Base-by-base conservation (phyloP, 2,113 vertebrate species). In the Corydoras sp. region DNA sequence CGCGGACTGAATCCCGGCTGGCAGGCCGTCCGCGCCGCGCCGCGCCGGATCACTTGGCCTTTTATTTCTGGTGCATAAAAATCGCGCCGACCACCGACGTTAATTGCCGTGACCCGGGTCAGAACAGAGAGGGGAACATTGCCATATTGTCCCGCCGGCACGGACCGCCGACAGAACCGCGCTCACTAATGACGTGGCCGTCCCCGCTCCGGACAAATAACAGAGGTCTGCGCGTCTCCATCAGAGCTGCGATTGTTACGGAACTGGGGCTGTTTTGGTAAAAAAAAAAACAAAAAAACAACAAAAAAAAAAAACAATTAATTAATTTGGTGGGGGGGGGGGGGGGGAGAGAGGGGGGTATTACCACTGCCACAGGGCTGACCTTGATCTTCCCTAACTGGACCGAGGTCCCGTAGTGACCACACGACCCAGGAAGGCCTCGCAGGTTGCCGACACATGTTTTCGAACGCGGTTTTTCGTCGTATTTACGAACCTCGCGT, bases 371-470 rank as follows among this genome's bases (percentile, higher is more conserved):
- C 85, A 84, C 79, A 82, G 82, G 84, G 77, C 85, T 79, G 85
- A 90, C 88, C 89, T 89, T 91, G 88, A 91, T 88, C 90, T 91
- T 89, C 88, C 87, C 90, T 90, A 89, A 90, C 88, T 89, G 88
- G 86, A 85, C 88, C 84, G 82, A 89, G 86, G 85, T 90, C 84
- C 85, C 81, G 83, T 59, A 86, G 85, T 89, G 85, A 88, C 88
- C 87, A 89, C 85, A 85, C 88, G 88, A 89, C 89, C 86, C 86
- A 86, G 85, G 86, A 88, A 90, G 87, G 84, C 87, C 88, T 85
- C 83, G 77, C 79, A 79, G 85, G 83, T 91, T 88, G 85, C 87
- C 87, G 74, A 67, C 67, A 56, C 67, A 69, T 50, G 77, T 69
- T 32, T 24, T 24, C 18, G 18, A 24, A 24, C 2, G 18, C 2